Percentiles rank a stretch among this genome's conserved stretches.
These are phyloP conservation scores for Sebastes steindachneri DNA, from an alignment of 2,797 vertebrate species.

Conservation along the genomic window DNA sequence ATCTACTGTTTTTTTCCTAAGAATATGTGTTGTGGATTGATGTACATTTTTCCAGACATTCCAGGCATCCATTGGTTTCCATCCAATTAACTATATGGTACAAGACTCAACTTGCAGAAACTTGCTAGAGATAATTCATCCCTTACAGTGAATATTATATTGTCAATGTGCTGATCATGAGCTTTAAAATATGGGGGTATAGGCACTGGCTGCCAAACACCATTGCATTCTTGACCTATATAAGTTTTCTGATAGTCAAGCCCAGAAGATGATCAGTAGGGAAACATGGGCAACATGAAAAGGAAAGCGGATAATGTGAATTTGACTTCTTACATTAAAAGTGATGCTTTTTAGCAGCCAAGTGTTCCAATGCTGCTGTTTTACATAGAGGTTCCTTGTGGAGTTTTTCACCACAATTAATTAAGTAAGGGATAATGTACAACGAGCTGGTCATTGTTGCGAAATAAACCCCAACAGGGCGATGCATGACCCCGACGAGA, in stretches of 20 bases:
- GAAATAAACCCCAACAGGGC: too few relatives aligned
- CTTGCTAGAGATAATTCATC: neutral
- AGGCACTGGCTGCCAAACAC: neutral
- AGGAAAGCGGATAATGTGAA: neutral
- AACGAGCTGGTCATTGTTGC: too few relatives aligned
- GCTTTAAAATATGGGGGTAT: neutral
- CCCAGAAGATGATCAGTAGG: neutral
- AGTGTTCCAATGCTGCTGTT: neutral
- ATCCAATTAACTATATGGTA: neutral
- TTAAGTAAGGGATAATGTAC: too few relatives aligned
- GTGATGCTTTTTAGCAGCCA: neutral
- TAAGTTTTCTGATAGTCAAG: neutral
- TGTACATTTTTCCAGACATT: neutral
- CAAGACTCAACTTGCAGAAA: neutral
- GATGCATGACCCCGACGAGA: too few relatives aligned
- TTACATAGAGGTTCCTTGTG: neutral
- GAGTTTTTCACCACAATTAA: neutral
- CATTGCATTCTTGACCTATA: neutral
- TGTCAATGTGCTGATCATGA: neutral
- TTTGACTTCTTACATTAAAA: neutral
- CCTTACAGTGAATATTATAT: neutral
- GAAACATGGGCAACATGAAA: neutral
- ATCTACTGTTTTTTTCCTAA: too few relatives aligned
- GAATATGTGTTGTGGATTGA: neutral
- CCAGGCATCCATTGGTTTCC: neutral